Percentiles rank a stretch among this genome's conserved stretches.
Evolutionary conservation across 2,113 vertebrate species (phyloP).

Genomic region (Macquaria ambigua): DNA sequence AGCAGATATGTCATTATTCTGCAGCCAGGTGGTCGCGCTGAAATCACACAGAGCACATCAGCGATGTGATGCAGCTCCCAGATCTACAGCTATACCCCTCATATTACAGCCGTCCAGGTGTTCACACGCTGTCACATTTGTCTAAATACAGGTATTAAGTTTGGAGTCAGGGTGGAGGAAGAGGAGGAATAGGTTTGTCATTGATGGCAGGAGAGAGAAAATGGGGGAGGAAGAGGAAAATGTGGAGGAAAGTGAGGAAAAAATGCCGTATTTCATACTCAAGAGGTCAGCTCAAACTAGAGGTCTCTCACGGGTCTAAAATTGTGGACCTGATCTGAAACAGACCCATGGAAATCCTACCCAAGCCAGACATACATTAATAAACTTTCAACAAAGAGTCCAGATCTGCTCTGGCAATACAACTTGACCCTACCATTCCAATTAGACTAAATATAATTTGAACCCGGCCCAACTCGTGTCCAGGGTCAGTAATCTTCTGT

Average conservation of each 20-base stretch:
- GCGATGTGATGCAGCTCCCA: slow-evolving; percentile 42
- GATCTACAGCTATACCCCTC: slow-evolving; percentile 43
- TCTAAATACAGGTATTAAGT: slow-evolving; percentile 74
- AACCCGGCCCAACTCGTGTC: neutral
- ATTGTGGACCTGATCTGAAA: neutral
- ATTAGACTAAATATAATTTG: neutral
- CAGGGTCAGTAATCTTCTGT: neutral
- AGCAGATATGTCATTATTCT: slow-evolving; percentile 80
- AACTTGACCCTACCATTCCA: neutral
- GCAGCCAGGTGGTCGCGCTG: slow-evolving; percentile 72
- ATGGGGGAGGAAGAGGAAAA: slow-evolving; percentile 15
- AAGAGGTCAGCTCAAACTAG: neutral
- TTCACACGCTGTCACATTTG: slow-evolving; percentile 51
- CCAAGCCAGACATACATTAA: neutral
- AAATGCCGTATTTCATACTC: neutral
- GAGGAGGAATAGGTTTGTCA: slow-evolving; percentile 39
- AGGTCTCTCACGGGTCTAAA: neutral
- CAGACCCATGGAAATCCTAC: neutral
- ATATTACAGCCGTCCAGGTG: slow-evolving; percentile 72
- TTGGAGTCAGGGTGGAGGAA: slow-evolving; percentile 38
- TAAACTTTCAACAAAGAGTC: neutral
- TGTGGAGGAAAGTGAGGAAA: neutral
- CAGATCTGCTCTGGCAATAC: neutral
- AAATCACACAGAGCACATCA: slow-evolving; percentile 65
- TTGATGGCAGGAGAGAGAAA: slow-evolving; percentile 8